A percentile compares a stretch with the other conserved stretches of the same genome.
Evolutionary conservation across 2,113 vertebrate species (phyloP).

Genomic region (Oncorhynchus tshawytscha): DNA sequence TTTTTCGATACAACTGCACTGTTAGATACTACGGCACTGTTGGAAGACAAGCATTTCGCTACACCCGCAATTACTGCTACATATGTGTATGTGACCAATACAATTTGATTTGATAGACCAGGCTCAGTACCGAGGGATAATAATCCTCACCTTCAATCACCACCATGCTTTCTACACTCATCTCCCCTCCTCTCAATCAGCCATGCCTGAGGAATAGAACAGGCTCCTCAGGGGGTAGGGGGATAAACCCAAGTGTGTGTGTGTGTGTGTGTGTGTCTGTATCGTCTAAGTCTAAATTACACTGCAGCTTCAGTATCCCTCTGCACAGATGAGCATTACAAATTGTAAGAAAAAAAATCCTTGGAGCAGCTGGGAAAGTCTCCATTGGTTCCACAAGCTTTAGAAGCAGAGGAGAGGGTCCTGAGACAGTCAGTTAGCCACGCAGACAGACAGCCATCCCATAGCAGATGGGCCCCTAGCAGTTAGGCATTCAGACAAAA

Average conservation of each 20-base stretch:
- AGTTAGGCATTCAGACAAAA: neutral
- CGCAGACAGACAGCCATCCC: neutral
- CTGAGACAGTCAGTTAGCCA: neutral
- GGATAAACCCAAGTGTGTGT: conserved; percentile 26
- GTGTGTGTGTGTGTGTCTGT: conserved; percentile 3
- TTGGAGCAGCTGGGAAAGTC: conserved; percentile 6
- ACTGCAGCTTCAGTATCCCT: conserved; percentile 12
- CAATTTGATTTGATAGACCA: neutral
- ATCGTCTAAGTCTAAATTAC: conserved; percentile 23
- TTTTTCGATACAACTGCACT: too few species aligned
- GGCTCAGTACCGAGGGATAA: conserved; percentile 27
- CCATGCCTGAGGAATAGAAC: conserved; percentile 51
- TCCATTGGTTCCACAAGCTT: conserved; percentile 13
- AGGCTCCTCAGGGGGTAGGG: conserved; percentile 32
- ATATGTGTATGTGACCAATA: too few species aligned
- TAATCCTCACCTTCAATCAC: conserved; percentile 53
- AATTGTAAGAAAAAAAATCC: conserved; percentile 19
- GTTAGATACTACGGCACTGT: too few species aligned
- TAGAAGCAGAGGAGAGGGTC: neutral
- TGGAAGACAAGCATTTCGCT: too few species aligned
- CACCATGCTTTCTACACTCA: conserved; percentile 44
- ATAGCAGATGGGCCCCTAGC: neutral
- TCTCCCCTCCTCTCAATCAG: conserved; percentile 46
- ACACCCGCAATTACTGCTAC: too few species aligned
- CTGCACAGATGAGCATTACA: conserved; percentile 12